Evolutionary conservation across 2,797 vertebrate genomes (phyloP), one percentile per base, ranked within the genome.

Genomic region (Notamacropus eugenii): DNA sequence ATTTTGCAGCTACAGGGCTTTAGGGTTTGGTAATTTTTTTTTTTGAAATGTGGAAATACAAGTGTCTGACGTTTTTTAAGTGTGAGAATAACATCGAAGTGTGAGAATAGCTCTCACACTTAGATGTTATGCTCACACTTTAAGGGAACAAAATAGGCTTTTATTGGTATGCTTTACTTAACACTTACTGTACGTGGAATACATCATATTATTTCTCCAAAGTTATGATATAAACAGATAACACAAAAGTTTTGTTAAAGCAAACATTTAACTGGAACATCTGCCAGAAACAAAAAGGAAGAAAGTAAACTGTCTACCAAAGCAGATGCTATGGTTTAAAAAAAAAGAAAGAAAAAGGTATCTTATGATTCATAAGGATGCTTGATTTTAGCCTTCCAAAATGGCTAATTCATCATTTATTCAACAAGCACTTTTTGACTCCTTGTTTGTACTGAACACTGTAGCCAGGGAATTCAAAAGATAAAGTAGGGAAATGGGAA

Each of bases 41-140:
- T 16, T 82, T 92, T 92, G 59, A 93, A 82, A 96, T 93, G 94
- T 97, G 93, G 97, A 96, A 98, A 62, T 97, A 94, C 54, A 97
- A 96, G 95, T 97, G 91, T 97, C 94, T 97, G 96, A 97, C 4
- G 55, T 95, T 97, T 87, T 82, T 94, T 67, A 94, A 95, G 97
- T 98, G 97, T 97, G 96, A 98, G 95, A 98, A 96, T 97, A 97
- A 94, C 96, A 97, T 97, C 91, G 29, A 97, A 97, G 97, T 96
- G 96, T 94, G 97, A 98, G 97, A 97, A 97, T 96, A 96, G 91
- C 82, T 97, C 96, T 98, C 93, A 94, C 97, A 97, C 95, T 96
- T 97, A 91, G 92, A 96, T 97, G 93, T 98, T 96, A 96, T 96
- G 97, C 96, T 98, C 95, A 97, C 97, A 96, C 96, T 94, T 96